Evolutionary conservation across 2,888 invertebrate genomes (phyloP).

Genomic region (Amblyjoppa proteus): DNA sequence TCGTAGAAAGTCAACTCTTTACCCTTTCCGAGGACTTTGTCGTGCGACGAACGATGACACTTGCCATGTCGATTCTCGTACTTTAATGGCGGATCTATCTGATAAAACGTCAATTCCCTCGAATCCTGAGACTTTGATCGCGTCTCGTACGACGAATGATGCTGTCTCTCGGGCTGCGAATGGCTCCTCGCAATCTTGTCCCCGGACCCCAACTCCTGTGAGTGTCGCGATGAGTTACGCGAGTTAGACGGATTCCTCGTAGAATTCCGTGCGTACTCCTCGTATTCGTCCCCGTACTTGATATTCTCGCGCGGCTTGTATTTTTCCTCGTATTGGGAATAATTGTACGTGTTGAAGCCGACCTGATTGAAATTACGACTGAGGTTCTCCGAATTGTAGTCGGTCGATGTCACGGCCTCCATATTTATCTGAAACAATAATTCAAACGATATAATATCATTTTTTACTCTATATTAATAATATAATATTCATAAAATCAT

Average conservation of each 20-base stretch:
- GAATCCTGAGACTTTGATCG: slow-evolving; percentile 82
- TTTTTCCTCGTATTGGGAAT: slow-evolving; percentile 81
- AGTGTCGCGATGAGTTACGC: slow-evolving; percentile 69
- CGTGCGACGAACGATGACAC: slow-evolving; percentile 72
- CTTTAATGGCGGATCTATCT: slow-evolving; percentile 79
- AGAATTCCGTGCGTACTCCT: slow-evolving; percentile 77
- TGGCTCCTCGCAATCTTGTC: slow-evolving; percentile 79
- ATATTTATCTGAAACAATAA: slow-evolving; percentile 85
- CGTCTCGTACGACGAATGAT: slow-evolving; percentile 76
- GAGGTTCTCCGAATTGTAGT: slow-evolving; percentile 84
- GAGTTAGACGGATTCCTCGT: slow-evolving; percentile 71
- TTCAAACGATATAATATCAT: background rate
- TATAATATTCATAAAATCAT: background rate
- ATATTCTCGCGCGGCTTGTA: slow-evolving; percentile 78
- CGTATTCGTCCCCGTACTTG: slow-evolving; percentile 79
- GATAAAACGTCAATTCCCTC: slow-evolving; percentile 79
- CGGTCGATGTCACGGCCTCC: slow-evolving; percentile 86
- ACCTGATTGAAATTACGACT: slow-evolving; percentile 81
- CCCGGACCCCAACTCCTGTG: slow-evolving; percentile 72
- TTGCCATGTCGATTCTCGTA: slow-evolving; percentile 77
- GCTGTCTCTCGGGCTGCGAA: slow-evolving; percentile 81
- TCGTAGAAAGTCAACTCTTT: slow-evolving; percentile 81
- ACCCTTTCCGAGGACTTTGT: slow-evolving; percentile 73
- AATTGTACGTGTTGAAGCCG: slow-evolving; percentile 81
- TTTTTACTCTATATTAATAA: background rate